Percentiles rank a stretch among this genome's conserved stretches.
These are phyloP conservation scores for Botrylloides violaceus DNA, from an alignment of 23 tunicate genomes.

Conservation along the genomic window DNA sequence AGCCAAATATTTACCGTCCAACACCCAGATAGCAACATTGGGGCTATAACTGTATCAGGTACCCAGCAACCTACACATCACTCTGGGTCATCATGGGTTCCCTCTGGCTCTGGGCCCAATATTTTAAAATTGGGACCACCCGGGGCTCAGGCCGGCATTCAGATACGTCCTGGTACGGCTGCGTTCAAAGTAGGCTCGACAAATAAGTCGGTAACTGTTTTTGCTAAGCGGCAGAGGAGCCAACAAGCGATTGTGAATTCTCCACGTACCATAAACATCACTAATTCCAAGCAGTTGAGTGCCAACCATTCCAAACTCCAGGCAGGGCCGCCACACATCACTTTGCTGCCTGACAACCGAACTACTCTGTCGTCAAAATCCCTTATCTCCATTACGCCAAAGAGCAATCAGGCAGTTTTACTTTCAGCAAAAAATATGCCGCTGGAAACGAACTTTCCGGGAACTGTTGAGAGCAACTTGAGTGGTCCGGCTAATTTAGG, in stretches of 20 bases:
- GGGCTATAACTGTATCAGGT: conserved; percentile 3
- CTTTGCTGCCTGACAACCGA: conserved; percentile 9
- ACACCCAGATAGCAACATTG: conserved; percentile 7
- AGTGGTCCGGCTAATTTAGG: background rate
- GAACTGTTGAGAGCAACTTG: too few species aligned
- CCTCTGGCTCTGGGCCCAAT: conserved; percentile 23
- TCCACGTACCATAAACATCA: conserved; percentile 17
- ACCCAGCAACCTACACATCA: conserved; percentile 1
- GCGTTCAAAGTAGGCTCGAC: conserved; percentile 11
- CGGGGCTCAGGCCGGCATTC: conserved; percentile 18
- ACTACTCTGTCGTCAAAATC: conserved; percentile 7
- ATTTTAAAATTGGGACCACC: conserved; percentile 18
- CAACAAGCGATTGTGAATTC: conserved; percentile 5
- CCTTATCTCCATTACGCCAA: conserved; percentile 3
- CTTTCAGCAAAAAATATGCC: conserved; percentile 7
- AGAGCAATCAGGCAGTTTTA: conserved; percentile 8
- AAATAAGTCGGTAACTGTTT: conserved; percentile 15
- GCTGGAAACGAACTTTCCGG: background rate
- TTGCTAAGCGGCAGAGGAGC: conserved; percentile 11
- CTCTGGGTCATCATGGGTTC: conserved; percentile 18
- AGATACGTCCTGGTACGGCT: conserved; percentile 17
- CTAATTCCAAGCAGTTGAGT: conserved; percentile 1
- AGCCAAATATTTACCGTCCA: conserved; percentile 14
- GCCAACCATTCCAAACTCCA: background rate
- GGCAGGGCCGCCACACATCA: conserved; percentile 9